Evolutionary conservation across 2,113 vertebrate species (phyloP), one percentile per base, ranked within the genome.

Genomic region (Ranitomeya variabilis): DNA sequence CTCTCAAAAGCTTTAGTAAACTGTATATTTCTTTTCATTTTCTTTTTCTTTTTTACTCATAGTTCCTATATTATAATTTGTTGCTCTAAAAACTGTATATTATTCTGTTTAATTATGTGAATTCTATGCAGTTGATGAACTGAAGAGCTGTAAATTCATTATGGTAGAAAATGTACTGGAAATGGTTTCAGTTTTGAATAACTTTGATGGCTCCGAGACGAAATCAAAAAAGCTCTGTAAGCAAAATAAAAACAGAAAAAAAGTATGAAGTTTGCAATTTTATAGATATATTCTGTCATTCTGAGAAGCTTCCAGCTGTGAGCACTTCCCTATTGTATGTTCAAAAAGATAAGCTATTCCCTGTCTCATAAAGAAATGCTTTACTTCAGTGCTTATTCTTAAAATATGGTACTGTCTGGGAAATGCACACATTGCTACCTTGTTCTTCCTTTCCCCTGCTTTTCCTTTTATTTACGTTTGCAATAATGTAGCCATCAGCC

Each of bases 271-370:
- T 86, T 86, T 62, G 74, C 85, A 86, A 86, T 86, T 78, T 86
- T 86, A 78, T 78, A 78, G 73, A 86, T 86, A 77, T 86, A 57
- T 78, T 86, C 85, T 86, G 74, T 78, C 85, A 86, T 86, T 86
- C 23, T 86, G 73, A 86, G 74, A 76, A 51, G 85, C 62, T 78
- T 86, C 85, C 71, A 64, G 85, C 85, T 78, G 85, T 86, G 85
- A 86, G 85, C 73, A 64, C 73, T 86, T 64, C 73, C 73, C 57
- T 86, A 60, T 85, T 76, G 74, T 78, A 77, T 86, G 73, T 77
- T 74, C 85, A 21, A n/a, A 86, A 78, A 83, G 81, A 83, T 83
- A 67, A 86, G 57, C 26, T 54, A 45, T 78, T 86, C 59, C 57
- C 59, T 78, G 69, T 73, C 31, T 78, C 62, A 86, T 86, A 86